These are phyloP conservation scores for Lypha dubia DNA, from an alignment of 2,888 invertebrate species.

Conservation along the genomic window DNA sequence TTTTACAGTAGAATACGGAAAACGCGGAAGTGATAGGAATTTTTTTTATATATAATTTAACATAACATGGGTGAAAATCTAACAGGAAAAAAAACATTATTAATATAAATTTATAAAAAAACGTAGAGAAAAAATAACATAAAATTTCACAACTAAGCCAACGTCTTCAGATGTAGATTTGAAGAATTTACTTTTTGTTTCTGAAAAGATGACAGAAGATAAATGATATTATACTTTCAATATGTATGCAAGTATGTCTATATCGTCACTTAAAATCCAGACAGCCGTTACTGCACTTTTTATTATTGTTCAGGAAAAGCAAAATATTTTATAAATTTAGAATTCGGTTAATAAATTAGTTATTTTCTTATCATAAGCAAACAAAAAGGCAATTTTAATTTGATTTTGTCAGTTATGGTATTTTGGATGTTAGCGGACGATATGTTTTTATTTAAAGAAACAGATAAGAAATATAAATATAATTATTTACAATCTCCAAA, in stretches of 20 bases:
- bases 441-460: not conserved
- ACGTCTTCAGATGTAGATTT: constrained; percentile 44
- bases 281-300: too few species aligned
- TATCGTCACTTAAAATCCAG: too few species aligned
- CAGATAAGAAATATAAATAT: not conserved
- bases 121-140: constrained; percentile 68
- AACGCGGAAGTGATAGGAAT: constrained; percentile 52
- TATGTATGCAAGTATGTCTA: too few species aligned
- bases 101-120: constrained; percentile 59
- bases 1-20: constrained; percentile 50
- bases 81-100: constrained; percentile 57
- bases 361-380: too few species aligned
- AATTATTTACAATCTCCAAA: not conserved
- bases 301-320: too few species aligned
- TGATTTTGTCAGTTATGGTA: too few species aligned
- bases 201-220: constrained; percentile 68
- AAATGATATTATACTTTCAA: not conserved
- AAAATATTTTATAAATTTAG: too few species aligned
- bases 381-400: too few species aligned
- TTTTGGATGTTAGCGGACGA: too few species aligned
- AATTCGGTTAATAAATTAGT: too few species aligned
- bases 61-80: constrained; percentile 65
- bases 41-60: constrained; percentile 57
- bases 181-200: constrained; percentile 76
- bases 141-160: constrained; percentile 66